phyloP scores from a whole-genome alignment of 1,140 invertebrate genomes.

The Dryas iulia region DNA sequence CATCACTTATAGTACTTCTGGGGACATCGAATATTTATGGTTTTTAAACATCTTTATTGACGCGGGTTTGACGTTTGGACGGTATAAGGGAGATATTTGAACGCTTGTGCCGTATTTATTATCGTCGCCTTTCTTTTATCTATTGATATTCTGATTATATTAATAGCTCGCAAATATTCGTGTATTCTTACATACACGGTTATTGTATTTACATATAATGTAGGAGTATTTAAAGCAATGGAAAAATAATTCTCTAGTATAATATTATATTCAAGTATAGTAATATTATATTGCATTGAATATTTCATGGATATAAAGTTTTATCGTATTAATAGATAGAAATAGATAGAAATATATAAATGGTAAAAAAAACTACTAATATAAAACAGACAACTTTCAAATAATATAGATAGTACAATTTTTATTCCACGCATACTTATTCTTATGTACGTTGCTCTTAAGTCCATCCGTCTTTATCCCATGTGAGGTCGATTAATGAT shows the following conservation, averaged over 20 bases:
- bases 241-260: not conserved
- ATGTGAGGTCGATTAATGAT: slow-evolving; percentile 10
- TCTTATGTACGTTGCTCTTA: too few relatives aligned
- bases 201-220: not conserved
- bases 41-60: slow-evolving; percentile 78
- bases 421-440: not conserved
- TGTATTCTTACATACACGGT: not conserved
- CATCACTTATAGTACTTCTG: slow-evolving; percentile 57
- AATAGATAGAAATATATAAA: too few relatives aligned
- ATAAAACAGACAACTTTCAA: not conserved
- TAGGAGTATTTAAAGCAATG: not conserved
- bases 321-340: too few relatives aligned
- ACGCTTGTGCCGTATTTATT: slow-evolving; percentile 54
- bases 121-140: slow-evolving; percentile 37
- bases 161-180: slow-evolving; percentile 17
- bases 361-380: too few relatives aligned
- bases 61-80: slow-evolving; percentile 64
- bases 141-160: slow-evolving; percentile 30
- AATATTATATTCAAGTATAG: too few relatives aligned
- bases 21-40: slow-evolving; percentile 74
- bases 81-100: slow-evolving; percentile 54
- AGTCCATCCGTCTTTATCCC: not conserved
- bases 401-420: too few relatives aligned
- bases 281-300: too few relatives aligned
- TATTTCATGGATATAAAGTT: too few relatives aligned